These are phyloP conservation scores for Erebia ligea DNA, from an alignment of 2,888 invertebrate species.

Conservation along the genomic window DNA sequence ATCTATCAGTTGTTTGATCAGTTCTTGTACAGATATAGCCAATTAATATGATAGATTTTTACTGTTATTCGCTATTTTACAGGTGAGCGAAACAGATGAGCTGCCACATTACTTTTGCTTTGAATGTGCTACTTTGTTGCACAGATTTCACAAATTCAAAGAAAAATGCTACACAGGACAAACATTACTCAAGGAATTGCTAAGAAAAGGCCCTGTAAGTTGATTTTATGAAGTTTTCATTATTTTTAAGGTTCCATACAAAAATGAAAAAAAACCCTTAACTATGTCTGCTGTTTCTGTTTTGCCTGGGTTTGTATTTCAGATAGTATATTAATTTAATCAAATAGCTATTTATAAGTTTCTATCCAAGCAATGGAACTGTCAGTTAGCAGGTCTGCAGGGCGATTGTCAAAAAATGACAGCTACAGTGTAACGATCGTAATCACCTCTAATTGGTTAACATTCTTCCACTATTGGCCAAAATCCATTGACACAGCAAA, in stretches of 20 bases:
- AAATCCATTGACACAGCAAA: too few species aligned
- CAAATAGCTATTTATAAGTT: too few species aligned
- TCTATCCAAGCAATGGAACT: too few species aligned
- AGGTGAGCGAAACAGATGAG: conserved; percentile 47
- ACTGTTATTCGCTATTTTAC: conserved; percentile 6
- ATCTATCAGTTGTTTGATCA: too few species aligned
- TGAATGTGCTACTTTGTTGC: conserved; percentile 63
- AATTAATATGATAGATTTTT: neutral
- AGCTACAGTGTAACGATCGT: too few species aligned
- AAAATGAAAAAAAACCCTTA: neutral
- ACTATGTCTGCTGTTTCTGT: neutral
- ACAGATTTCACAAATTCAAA: conserved; percentile 68
- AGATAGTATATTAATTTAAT: too few species aligned
- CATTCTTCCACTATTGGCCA: too few species aligned
- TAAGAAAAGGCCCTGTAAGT: conserved; percentile 63
- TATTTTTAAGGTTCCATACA: neutral
- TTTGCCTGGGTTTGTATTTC: neutral
- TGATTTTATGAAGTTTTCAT: neutral
- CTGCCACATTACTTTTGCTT: conserved; percentile 67
- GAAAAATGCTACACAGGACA: conserved; percentile 64
- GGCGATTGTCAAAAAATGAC: too few species aligned
- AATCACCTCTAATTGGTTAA: too few species aligned
- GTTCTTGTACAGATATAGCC: neutral
- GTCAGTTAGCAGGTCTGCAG: too few species aligned
- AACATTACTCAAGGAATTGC: conserved; percentile 56